Percentiles rank a stretch among this genome's conserved stretches.
Conservation (phyloP, 64 coral and sea anemone species). For the Dendrophyllia cribrosa region DNA sequence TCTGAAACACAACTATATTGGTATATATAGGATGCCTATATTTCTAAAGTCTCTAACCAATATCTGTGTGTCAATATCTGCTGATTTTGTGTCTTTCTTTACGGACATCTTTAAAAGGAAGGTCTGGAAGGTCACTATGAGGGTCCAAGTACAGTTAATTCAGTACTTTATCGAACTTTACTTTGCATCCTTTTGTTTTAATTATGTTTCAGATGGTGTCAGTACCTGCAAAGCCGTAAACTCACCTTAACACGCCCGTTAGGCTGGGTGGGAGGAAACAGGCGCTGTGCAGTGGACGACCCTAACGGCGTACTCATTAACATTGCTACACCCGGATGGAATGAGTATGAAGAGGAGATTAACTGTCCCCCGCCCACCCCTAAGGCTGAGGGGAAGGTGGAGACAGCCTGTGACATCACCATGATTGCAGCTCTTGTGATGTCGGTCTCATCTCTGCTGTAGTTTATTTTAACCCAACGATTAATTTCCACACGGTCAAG, state of each 20-base stretch:
- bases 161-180: too few relatives aligned
- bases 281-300: constrained; percentile 41
- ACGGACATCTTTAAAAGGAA: too few relatives aligned
- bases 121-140: too few relatives aligned
- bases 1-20: too few relatives aligned
- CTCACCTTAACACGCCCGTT: constrained; percentile 20
- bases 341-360: constrained; percentile 46
- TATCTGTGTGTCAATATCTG: too few relatives aligned
- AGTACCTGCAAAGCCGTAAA: constrained; percentile 7
- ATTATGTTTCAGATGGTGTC: constrained; percentile 43
- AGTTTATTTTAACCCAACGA: background rate
- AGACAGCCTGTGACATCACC: background rate
- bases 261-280: constrained; percentile 14
- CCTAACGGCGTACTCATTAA: constrained; percentile 54
- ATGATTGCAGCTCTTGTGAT: background rate
- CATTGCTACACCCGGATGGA: constrained; percentile 58
- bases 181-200: too few relatives aligned
- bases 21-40: too few relatives aligned
- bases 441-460: background rate
- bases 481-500: too few relatives aligned
- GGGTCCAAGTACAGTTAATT: too few relatives aligned
- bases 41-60: too few relatives aligned
- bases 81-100: too few relatives aligned
- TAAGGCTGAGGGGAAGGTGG: background rate
- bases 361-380: background rate